phyloP scores from a whole-genome alignment of 2,113 vertebrate species.

The Oryctolagus cuniculus region mOryCun1.1 NC_091443.1:51795001-51795500 shows the following conservation, averaged over 20 bases:
- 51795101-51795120: background rate
- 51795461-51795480: too few species aligned
- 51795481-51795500: too few species aligned
- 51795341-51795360: too few species aligned
- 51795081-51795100: background rate
- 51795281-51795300: slow-evolving; percentile 35
- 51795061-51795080: background rate
- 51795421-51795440: too few species aligned
- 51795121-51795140: slow-evolving; percentile 13
- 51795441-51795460: too few species aligned
- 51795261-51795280: background rate
- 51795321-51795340: too few species aligned
- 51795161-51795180: slow-evolving; percentile 2
- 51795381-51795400: too few species aligned
- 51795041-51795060: background rate
- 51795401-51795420: too few species aligned
- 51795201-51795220: background rate
- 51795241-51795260: slow-evolving; percentile 9
- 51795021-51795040: background rate
- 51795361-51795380: too few species aligned
- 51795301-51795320: too few species aligned
- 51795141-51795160: background rate
- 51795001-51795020: slow-evolving; percentile 17
- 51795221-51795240: background rate
- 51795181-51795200: background rate